Conservation (phyloP, 2,888 invertebrate genomes). For the Aphelenchoides bicaudatus region DNA sequence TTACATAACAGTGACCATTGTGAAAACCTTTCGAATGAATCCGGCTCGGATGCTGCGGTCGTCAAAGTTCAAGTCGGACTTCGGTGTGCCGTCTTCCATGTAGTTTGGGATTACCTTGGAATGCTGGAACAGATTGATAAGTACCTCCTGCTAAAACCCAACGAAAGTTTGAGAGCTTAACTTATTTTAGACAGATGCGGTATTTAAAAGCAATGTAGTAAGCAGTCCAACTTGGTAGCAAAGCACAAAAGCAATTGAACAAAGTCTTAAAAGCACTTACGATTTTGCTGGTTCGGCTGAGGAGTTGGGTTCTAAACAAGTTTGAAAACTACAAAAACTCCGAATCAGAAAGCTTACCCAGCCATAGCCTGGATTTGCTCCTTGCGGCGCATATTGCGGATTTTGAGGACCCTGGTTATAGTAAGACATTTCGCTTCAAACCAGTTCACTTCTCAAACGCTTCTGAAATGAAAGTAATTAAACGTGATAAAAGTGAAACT, state of each 20-base stretch:
- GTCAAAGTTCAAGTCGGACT: constrained; percentile 40
- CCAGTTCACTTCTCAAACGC: not conserved
- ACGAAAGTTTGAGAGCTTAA: too few species aligned
- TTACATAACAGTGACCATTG: constrained; percentile 40
- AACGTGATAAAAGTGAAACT: not conserved
- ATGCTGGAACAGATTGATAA: constrained; percentile 22
- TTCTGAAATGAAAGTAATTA: not conserved
- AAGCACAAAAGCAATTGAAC: too few species aligned
- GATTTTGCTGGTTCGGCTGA: too few species aligned
- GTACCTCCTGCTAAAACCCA: constrained; percentile 4
- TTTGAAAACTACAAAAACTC: too few species aligned
- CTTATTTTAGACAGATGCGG: too few species aligned
- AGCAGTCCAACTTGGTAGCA: too few species aligned
- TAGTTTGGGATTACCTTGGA: constrained; percentile 30
- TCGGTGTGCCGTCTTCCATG: constrained; percentile 35
- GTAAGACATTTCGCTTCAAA: not conserved
- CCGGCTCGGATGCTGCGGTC: constrained; percentile 54
- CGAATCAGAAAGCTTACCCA: too few species aligned
- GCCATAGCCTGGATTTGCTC: constrained; percentile 12
- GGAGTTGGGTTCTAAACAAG: too few species aligned
- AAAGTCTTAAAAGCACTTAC: too few species aligned
- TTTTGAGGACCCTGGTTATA: constrained; percentile 6
- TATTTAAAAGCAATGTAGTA: too few species aligned
- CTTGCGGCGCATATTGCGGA: constrained; percentile 12
- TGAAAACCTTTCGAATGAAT: constrained; percentile 49